Evolutionary conservation across 2,888 invertebrate genomes (phyloP).

Genomic region (Chymomyza caudatula): DNA sequence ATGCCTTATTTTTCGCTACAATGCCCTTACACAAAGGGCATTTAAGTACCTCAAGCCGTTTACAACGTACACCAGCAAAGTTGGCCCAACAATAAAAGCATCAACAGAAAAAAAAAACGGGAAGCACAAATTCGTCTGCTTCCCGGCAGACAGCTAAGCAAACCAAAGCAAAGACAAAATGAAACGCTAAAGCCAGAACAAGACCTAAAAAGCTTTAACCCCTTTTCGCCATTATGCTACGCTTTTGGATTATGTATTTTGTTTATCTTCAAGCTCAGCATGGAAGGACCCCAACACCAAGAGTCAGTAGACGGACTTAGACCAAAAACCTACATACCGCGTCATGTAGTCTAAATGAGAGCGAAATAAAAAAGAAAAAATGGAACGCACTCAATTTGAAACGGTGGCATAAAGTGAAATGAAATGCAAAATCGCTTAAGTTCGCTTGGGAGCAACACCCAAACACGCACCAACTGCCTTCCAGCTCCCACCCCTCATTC

Average conservation of each 20-base stretch:
- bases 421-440: constrained; percentile 72
- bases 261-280: constrained; percentile 59
- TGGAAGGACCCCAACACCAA: constrained; percentile 24
- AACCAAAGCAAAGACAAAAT: constrained; percentile 25
- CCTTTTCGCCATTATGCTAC: constrained; percentile 51
- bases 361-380: constrained; percentile 25
- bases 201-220: constrained; percentile 36
- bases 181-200: constrained; percentile 8
- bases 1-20: constrained; percentile 67
- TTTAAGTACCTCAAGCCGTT: constrained; percentile 67
- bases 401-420: constrained; percentile 45
- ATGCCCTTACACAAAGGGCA: constrained; percentile 59
- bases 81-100: constrained; percentile 14
- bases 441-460: constrained; percentile 41
- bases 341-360: neutral
- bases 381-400: constrained; percentile 29
- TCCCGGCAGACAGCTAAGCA: constrained; percentile 26
- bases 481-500: neutral
- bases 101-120: constrained; percentile 15
- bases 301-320: neutral
- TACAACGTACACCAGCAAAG: constrained; percentile 16
- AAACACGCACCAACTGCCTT: constrained; percentile 3
- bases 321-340: neutral
- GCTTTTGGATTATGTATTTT: constrained; percentile 68
- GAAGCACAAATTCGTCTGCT: neutral